Evolutionary conservation across 2,797 vertebrate species (phyloP), one percentile per base, ranked within the genome.

Genomic region (Intellagama lesueurii): DNA sequence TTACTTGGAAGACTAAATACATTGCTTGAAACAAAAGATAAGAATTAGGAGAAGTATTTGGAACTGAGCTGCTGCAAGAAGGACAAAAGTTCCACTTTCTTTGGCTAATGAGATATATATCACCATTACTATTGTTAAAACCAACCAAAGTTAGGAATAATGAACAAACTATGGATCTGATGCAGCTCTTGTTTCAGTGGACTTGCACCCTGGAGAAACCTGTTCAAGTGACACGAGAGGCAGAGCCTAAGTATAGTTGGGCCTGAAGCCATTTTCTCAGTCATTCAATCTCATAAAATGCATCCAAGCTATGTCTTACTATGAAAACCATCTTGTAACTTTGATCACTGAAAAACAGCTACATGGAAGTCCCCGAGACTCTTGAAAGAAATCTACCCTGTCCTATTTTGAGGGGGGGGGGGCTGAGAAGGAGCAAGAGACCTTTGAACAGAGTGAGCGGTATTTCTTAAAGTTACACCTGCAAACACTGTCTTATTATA

Each of bases 281-380:
- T 89, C 93, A 90, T 90, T 93, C 56, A 87, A 49, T 19, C 56
- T 87, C 49, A 76, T n/a, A 64, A 87, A 78, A 94, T 92, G 78
- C 90, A 87, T 49, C 66, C 80, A 47, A 24, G 90, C 90, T 85
- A 0, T 68, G 16, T 26, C 91, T 14, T 60, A 56, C 64, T 86
- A 85, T 88, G 85, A 89, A 86, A 91, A 91, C 32, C 47, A 84
- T 85, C 83, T 77, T 81, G 78, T 88, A 90, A 85, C 86, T 83
- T 89, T 90, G 81, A 87, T 90, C 85, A 87, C 89, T 69, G 89
- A 86, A 87, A 82, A 86, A 90, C 79, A 90, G 79, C 89, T 90
- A 90, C 73, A 44, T 44, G 79, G 89, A 90, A 89, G 77, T 83
- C 89, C 0, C 28, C 44, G 26, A 89, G 19, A 79, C 77, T 85